Evolutionary conservation across 2,113 vertebrate genomes (phyloP).

Genomic region (Campylomormyrus numenius): DNA sequence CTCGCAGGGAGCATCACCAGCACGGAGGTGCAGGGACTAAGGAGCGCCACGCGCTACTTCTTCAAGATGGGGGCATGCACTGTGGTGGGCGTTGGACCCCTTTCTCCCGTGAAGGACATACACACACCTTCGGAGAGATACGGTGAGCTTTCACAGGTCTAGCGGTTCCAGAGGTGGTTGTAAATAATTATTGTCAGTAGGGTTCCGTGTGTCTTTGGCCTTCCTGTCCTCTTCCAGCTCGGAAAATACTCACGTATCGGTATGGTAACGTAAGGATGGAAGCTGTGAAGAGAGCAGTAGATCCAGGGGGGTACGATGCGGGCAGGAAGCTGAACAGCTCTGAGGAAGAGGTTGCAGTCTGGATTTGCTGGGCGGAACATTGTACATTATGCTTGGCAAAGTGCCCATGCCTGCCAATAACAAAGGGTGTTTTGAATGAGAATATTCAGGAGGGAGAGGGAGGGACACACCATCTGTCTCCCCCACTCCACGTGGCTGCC

Average conservation of each 20-base stretch:
- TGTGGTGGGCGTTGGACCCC: constrained; percentile 80
- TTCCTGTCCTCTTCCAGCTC: not conserved
- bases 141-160: constrained; percentile 42
- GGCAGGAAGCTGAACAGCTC: not conserved
- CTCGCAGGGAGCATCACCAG: constrained; percentile 77
- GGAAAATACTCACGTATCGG: not conserved
- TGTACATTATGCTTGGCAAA: not conserved
- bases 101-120: constrained; percentile 77
- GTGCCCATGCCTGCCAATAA: not conserved
- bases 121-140: constrained; percentile 69
- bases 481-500: constrained; percentile 3
- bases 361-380: not conserved
- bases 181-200: not conserved
- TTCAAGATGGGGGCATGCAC: constrained; percentile 92
- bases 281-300: not conserved
- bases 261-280: not conserved
- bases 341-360: not conserved
- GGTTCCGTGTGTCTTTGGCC: not conserved
- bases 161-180: not conserved
- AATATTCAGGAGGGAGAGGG: not conserved
- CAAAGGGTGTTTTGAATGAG: not conserved
- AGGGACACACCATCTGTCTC: constrained; percentile 14
- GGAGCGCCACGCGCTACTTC: constrained; percentile 80
- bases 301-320: not conserved
- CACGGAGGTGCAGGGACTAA: constrained; percentile 75